Percentiles rank a stretch among this genome's conserved stretches.
Conservation (phyloP, 2,888 invertebrate species). For the Ischnus inquisitorius region DNA sequence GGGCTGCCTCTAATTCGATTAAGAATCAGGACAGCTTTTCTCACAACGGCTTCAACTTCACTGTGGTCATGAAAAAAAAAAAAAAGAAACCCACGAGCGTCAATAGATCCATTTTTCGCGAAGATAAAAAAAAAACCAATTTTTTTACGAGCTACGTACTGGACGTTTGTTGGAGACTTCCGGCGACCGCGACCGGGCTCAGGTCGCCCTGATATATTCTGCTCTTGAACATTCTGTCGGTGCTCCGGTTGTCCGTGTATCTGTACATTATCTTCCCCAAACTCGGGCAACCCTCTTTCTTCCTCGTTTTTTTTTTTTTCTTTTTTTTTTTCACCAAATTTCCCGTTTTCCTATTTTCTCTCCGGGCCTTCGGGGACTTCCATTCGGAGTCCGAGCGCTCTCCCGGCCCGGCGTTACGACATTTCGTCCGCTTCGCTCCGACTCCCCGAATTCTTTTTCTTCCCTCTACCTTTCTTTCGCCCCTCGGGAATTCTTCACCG, state of each 20-base stretch:
- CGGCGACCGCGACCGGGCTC: conserved; percentile 79
- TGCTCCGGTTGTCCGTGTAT: conserved; percentile 76
- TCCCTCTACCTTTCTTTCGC: background rate
- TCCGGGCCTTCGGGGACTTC: conserved; percentile 47
- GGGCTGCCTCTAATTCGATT: conserved; percentile 3
- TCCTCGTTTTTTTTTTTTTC: conserved; percentile 18
- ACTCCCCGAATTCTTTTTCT: background rate
- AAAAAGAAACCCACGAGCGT: too few relatives aligned
- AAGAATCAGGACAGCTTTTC: conserved; percentile 47
- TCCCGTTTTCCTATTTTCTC: conserved; percentile 9
- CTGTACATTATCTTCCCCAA: conserved; percentile 72
- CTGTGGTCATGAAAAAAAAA: background rate
- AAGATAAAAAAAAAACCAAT: background rate
- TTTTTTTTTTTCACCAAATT: background rate
- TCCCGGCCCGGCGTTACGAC: background rate
- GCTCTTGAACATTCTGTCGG: conserved; percentile 82
- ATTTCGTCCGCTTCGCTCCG: background rate
- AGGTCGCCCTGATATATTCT: conserved; percentile 81
- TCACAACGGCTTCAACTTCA: conserved; percentile 58
- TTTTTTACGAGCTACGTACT: conserved; percentile 75
- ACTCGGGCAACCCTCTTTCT: background rate
- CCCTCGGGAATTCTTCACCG: background rate
- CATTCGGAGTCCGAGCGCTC: conserved; percentile 52
- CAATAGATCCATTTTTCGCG: background rate
- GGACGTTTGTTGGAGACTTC: conserved; percentile 79